These are phyloP conservation scores for Lochmaea capreae DNA, from an alignment of 2,888 invertebrate genomes.

Conservation along the genomic window DNA sequence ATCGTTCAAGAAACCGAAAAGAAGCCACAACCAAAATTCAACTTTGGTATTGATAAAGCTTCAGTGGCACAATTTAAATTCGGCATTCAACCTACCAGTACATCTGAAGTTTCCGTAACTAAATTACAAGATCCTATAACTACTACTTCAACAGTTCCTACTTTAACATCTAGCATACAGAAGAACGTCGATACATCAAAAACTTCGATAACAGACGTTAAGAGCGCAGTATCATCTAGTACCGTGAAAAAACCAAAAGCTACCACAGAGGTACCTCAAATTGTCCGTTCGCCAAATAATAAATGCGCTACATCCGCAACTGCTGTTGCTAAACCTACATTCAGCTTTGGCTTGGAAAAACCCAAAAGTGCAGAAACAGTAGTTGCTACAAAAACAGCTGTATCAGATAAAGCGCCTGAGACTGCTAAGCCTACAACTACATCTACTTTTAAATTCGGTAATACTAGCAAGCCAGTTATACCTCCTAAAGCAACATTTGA, in stretches of 20 bases:
- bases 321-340: slow-evolving; percentile 33
- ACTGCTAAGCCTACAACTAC: slow-evolving; percentile 14
- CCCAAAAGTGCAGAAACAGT: slow-evolving; percentile 45
- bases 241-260: neutral
- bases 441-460: slow-evolving; percentile 43
- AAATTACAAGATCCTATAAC: slow-evolving; percentile 6
- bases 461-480: slow-evolving; percentile 30
- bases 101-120: neutral
- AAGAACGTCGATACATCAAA: neutral
- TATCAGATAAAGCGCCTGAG: neutral
- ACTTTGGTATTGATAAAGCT: slow-evolving; percentile 68
- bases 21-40: slow-evolving; percentile 59
- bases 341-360: slow-evolving; percentile 47
- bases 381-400: neutral
- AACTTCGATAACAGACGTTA: neutral
- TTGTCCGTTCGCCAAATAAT: neutral
- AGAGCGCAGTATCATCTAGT: slow-evolving; percentile 4
- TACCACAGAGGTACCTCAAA: neutral
- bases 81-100: slow-evolving; percentile 54
- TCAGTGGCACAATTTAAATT: slow-evolving; percentile 62
- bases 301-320: neutral
- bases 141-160: slow-evolving; percentile 4
- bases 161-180: neutral
- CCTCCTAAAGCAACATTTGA: slow-evolving; percentile 8
- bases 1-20: slow-evolving; percentile 45